phyloP scores from a whole-genome alignment of 2,797 vertebrate species.

The Moxostoma hubbsi region DNA sequence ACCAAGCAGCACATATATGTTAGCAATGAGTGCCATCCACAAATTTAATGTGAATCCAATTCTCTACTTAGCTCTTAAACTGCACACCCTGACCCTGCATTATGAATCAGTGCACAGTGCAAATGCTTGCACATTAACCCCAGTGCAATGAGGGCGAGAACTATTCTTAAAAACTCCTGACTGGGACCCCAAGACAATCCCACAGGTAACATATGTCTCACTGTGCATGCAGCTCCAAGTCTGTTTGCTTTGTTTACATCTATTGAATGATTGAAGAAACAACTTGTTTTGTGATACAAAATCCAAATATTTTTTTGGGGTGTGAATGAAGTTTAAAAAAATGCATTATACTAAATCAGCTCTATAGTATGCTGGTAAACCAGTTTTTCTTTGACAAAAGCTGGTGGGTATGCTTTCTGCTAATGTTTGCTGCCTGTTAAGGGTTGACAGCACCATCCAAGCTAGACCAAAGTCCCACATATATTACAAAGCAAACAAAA shows the following conservation, averaged over 20 bases:
- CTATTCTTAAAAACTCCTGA: slow-evolving; percentile 34
- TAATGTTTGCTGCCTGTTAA: neutral
- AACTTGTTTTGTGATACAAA: neutral
- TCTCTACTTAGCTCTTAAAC: slow-evolving; percentile 18
- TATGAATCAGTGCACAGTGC: slow-evolving; percentile 24
- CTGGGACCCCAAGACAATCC: slow-evolving; percentile 31
- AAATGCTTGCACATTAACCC: slow-evolving; percentile 35
- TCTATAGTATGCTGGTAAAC: slow-evolving; percentile 19
- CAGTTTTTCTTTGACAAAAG: slow-evolving; percentile 26
- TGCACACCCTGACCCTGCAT: slow-evolving; percentile 8
- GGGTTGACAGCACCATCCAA: neutral
- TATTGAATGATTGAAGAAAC: neutral
- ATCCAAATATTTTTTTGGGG: slow-evolving; percentile 1
- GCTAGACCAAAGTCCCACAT: slow-evolving; percentile 34
- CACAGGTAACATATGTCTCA: slow-evolving; percentile 24
- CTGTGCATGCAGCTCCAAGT: neutral
- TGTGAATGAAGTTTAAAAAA: neutral
- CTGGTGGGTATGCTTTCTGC: neutral
- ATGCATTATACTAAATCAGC: neutral
- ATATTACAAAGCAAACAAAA: slow-evolving; percentile 23
- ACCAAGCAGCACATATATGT: too few relatives aligned
- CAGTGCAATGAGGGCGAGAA: slow-evolving; percentile 36
- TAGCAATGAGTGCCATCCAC: too few relatives aligned
- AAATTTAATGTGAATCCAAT: slow-evolving; percentile 27
- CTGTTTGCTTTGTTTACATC: neutral